Evolutionary conservation across 2,797 vertebrate genomes (phyloP).

Genomic region (Parambassis ranga): DNA sequence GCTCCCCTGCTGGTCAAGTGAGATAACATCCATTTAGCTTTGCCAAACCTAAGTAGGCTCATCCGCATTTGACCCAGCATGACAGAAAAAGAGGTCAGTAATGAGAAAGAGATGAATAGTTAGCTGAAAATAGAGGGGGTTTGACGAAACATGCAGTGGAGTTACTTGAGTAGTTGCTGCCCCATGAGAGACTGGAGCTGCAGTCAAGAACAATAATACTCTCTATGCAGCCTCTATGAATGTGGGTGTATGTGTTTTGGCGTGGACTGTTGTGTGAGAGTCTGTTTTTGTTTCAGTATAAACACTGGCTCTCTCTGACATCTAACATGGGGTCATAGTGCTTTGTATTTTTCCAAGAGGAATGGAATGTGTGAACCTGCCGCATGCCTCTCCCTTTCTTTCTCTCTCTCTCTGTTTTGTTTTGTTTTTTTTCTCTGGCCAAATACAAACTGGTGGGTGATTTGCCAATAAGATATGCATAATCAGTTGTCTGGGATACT

Average conservation of each 20-base stretch:
- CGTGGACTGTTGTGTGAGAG: constrained; percentile 46
- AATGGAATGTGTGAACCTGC: constrained; percentile 55
- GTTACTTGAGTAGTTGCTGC: constrained; percentile 21
- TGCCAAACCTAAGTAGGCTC: constrained; percentile 64
- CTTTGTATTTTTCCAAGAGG: constrained; percentile 56
- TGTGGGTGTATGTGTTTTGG: constrained; percentile 49
- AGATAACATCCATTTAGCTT: constrained; percentile 32
- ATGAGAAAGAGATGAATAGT: constrained; percentile 62
- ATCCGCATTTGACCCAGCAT: constrained; percentile 67
- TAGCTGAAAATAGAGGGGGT: constrained; percentile 52
- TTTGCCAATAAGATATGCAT: constrained; percentile 66
- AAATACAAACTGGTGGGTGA: constrained; percentile 50
- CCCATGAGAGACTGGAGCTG: constrained; percentile 28
- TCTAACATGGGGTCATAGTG: constrained; percentile 34
- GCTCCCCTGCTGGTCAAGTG: constrained; percentile 58
- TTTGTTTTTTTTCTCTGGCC: constrained; percentile 37
- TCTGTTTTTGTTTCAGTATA: constrained; percentile 56
- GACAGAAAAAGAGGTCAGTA: constrained; percentile 66
- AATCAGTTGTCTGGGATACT: constrained; percentile 58
- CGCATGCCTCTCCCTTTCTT: constrained; percentile 21
- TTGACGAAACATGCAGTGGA: constrained; percentile 37
- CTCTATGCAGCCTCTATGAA: constrained; percentile 17
- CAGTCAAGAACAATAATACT: constrained; percentile 33
- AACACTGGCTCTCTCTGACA: constrained; percentile 48
- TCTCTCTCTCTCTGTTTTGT: neutral